A percentile compares a stretch with the other conserved stretches of the same genome.
Evolutionary conservation across 2,797 vertebrate species (phyloP).

Genomic region (Liparis tanakae): DNA sequence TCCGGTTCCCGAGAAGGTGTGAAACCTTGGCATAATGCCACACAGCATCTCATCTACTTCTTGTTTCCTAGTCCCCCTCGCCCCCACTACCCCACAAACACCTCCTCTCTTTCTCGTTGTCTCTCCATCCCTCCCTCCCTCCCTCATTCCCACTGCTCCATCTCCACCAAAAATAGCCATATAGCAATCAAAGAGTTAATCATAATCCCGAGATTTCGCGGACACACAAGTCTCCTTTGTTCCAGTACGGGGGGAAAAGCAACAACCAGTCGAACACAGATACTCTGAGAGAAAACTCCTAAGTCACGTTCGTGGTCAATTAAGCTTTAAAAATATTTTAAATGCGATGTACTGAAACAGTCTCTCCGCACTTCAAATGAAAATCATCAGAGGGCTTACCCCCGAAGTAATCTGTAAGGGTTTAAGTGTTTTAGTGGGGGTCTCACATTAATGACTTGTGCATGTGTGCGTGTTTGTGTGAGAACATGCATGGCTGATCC

Average conservation of each 20-base stretch:
- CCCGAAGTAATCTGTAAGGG: conserved; percentile 62
- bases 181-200: conserved; percentile 66
- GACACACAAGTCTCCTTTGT: conserved; percentile 70
- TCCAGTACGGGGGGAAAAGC: conserved; percentile 20
- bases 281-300: conserved; percentile 46
- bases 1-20: conserved; percentile 25
- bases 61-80: not conserved
- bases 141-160: conserved; percentile 19
- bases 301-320: conserved; percentile 71
- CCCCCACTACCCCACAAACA: not conserved
- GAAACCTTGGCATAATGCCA: conserved; percentile 29
- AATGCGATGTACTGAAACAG: conserved; percentile 66
- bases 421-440: conserved; percentile 64
- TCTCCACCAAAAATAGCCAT: conserved; percentile 24
- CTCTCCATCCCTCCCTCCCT: not conserved
- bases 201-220: conserved; percentile 57
- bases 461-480: conserved; percentile 51
- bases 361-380: conserved; percentile 69
- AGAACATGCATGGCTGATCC: conserved; percentile 53
- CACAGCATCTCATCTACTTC: conserved; percentile 1
- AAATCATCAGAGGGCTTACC: conserved; percentile 67
- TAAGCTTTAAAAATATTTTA: conserved; percentile 76
- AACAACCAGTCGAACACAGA: conserved; percentile 48
- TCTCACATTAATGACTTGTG: conserved; percentile 59
- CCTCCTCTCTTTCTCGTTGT: conserved; percentile 14